Percentiles rank a stretch among this genome's conserved stretches.
Evolutionary conservation across 2,888 invertebrate genomes (phyloP).

Genomic region (Busseola fusca): DNA sequence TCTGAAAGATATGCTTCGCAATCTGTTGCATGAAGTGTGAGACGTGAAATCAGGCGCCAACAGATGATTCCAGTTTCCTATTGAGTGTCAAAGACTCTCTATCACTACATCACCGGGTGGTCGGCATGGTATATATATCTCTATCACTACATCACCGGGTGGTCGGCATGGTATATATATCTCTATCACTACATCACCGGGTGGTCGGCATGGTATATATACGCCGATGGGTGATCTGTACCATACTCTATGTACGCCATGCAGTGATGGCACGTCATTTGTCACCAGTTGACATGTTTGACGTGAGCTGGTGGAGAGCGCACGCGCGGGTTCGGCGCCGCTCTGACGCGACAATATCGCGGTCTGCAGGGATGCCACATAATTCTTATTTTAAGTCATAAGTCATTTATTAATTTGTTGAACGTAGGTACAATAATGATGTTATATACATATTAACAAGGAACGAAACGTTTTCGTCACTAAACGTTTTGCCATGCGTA

Average conservation of each 20-base stretch:
- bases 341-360: conserved; percentile 16
- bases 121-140: too few relatives aligned
- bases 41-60: not conserved
- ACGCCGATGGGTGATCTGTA: not conserved
- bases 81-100: too few relatives aligned
- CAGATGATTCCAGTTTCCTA: too few relatives aligned
- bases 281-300: conserved; percentile 11
- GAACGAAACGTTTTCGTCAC: not conserved
- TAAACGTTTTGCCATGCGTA: not conserved
- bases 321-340: conserved; percentile 32
- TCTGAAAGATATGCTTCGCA: not conserved
- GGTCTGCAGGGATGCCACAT: conserved; percentile 15
- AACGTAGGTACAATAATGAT: too few relatives aligned
- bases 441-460: too few relatives aligned
- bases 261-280: not conserved
- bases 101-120: too few relatives aligned
- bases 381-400: conserved; percentile 4
- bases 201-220: not conserved
- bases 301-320: not conserved
- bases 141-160: too few relatives aligned
- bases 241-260: not conserved
- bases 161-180: too few relatives aligned
- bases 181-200: not conserved
- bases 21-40: not conserved
- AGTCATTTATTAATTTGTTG: too few relatives aligned